phyloP scores from a whole-genome alignment of 2,113 vertebrate genomes.

The Oplegnathus fasciatus region DNA sequence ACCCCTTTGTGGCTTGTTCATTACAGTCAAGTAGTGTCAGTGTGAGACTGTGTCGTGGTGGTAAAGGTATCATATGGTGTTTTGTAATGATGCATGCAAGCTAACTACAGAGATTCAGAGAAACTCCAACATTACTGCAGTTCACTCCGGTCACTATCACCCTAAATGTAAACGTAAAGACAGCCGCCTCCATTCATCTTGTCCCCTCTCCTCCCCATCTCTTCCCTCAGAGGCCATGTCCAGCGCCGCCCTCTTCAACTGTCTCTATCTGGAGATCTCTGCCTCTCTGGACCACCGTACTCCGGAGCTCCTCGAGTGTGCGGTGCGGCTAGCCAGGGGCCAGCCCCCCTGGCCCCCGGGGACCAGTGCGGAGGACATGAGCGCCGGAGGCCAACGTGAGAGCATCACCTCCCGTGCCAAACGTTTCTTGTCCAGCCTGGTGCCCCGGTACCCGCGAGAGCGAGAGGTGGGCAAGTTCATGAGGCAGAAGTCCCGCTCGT shows the following conservation, averaged over 20 bases:
- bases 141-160: not conserved
- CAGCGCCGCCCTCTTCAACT: constrained; percentile 88
- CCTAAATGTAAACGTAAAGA: not conserved
- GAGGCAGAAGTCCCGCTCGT: constrained; percentile 91
- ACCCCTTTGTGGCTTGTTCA: too few relatives aligned
- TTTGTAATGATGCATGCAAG: not conserved
- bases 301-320: constrained; percentile 88
- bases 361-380: constrained; percentile 69
- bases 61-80: not conserved
- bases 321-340: constrained; percentile 86
- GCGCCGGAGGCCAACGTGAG: constrained; percentile 82
- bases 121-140: not conserved
- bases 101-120: not conserved
- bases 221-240: constrained; percentile 87
- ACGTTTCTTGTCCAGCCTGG: constrained; percentile 89
- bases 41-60: too few relatives aligned
- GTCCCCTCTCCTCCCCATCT: not conserved
- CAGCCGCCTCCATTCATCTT: not conserved
- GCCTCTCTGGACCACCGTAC: constrained; percentile 92
- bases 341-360: constrained; percentile 80
- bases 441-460: constrained; percentile 85
- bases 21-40: too few relatives aligned
- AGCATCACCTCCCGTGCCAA: constrained; percentile 91
- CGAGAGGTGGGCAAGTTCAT: constrained; percentile 86
- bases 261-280: constrained; percentile 91